These are phyloP conservation scores for Eupristina koningsbergeri DNA, from an alignment of 1,140 invertebrate genomes.

Conservation along the genomic window DNA sequence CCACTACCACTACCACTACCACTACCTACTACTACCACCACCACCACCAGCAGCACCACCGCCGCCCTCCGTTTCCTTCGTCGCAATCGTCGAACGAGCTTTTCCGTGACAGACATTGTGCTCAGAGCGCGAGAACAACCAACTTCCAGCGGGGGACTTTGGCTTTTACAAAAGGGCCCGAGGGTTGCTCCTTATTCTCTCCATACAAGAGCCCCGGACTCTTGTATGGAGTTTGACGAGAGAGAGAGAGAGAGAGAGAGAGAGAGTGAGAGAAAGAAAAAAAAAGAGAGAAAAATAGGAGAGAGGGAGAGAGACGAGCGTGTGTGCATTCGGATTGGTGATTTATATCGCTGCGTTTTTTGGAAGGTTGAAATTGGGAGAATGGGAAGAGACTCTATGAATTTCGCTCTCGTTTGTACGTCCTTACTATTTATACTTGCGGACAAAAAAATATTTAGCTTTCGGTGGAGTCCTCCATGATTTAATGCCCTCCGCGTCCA, in stretches of 20 bases:
- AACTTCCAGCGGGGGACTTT: not conserved
- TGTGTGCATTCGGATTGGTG: slow-evolving; percentile 34
- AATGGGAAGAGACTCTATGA: slow-evolving; percentile 17
- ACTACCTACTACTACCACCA: slow-evolving; percentile 54
- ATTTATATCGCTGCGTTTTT: slow-evolving; percentile 41
- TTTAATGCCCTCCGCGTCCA: slow-evolving; percentile 5
- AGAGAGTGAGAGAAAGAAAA: not conserved
- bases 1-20: not conserved
- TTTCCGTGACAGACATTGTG: slow-evolving; percentile 57
- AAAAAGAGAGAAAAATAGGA: not conserved
- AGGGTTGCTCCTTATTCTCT: slow-evolving; percentile 56
- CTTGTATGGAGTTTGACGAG: slow-evolving; percentile 40
- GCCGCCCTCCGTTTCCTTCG: slow-evolving; percentile 49
- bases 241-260: slow-evolving; percentile 12
- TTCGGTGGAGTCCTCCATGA: not conserved
- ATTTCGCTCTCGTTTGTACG: slow-evolving; percentile 28
- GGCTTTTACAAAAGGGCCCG: slow-evolving; percentile 40
- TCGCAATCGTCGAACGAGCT: slow-evolving; percentile 46
- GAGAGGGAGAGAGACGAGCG: not conserved
- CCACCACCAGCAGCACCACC: slow-evolving; percentile 42
- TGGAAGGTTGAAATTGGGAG: slow-evolving; percentile 9
- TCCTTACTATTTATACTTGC: slow-evolving; percentile 38
- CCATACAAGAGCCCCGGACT: not conserved
- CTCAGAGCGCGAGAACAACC: slow-evolving; percentile 52
- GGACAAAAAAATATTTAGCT: slow-evolving; percentile 40